Evolutionary conservation across 2,888 invertebrate species (phyloP).

Genomic region (Euzetes globulus): DNA sequence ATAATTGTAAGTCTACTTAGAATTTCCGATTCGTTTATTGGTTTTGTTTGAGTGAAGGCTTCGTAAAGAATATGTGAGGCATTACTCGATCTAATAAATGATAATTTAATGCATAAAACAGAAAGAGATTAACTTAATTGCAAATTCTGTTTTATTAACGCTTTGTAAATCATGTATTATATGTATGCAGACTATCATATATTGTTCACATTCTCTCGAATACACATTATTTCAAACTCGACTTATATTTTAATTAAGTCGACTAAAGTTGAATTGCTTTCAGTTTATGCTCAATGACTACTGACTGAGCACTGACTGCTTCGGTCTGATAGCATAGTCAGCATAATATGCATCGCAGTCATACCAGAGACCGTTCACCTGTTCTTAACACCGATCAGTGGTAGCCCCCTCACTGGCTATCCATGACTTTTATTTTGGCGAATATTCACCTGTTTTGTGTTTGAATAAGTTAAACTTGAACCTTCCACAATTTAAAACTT

Average conservation of each 20-base stretch:
- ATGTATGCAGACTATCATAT: neutral
- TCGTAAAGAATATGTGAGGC: neutral
- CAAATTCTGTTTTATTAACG: constrained; percentile 1
- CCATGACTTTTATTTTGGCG: too few relatives aligned
- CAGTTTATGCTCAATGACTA: neutral
- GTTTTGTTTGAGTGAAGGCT: neutral
- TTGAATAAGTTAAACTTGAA: too few relatives aligned
- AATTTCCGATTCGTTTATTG: constrained; percentile 7
- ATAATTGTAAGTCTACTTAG: neutral
- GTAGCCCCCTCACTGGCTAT: neutral
- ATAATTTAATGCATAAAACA: neutral
- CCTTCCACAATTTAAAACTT: too few relatives aligned
- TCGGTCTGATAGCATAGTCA: constrained; percentile 9
- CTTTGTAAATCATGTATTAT: neutral
- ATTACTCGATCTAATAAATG: neutral
- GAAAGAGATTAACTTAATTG: neutral
- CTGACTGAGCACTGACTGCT: neutral
- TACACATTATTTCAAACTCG: neutral
- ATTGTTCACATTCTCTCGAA: neutral
- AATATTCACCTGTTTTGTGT: too few relatives aligned
- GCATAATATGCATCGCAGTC: neutral
- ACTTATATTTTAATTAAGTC: constrained; percentile 4
- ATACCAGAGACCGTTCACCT: constrained; percentile 12
- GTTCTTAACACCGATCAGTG: neutral
- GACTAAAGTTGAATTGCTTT: neutral